Percentiles rank a stretch among this genome's conserved stretches.
Conservation (phyloP, 2,888 invertebrate genomes). For the Maniola hyperantus region DNA sequence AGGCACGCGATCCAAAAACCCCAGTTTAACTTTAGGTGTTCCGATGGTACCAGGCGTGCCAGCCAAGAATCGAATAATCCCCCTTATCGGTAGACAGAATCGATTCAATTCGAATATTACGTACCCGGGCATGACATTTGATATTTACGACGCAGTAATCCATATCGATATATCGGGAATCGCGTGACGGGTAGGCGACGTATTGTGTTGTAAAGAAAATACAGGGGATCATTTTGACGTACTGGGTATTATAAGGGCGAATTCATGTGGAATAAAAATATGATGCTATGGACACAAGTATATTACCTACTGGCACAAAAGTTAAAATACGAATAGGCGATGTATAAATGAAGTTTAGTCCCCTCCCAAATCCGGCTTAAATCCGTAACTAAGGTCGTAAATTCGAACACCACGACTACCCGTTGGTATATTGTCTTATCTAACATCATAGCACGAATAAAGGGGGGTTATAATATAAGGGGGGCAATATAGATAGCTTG, state of each 20-base stretch:
- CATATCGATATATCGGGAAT: slow-evolving; percentile 64
- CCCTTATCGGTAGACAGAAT: slow-evolving; percentile 76
- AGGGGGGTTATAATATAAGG: no score
- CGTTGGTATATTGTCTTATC: no score
- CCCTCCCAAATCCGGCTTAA: no score
- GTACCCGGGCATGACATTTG: slow-evolving; percentile 77
- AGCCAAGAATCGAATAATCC: slow-evolving; percentile 64
- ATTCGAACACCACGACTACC: no score
- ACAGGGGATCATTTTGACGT: slow-evolving; percentile 39
- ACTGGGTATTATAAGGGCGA: slow-evolving; percentile 42
- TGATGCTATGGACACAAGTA: neutral
- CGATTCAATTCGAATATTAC: slow-evolving; percentile 80
- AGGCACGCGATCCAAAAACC: slow-evolving; percentile 71
- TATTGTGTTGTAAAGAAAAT: slow-evolving; percentile 40
- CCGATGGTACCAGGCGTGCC: slow-evolving; percentile 74
- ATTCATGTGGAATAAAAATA: slow-evolving; percentile 8
- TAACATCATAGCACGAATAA: no score
- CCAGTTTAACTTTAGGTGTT: slow-evolving; percentile 64
- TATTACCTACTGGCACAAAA: neutral
- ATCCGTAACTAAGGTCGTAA: no score
- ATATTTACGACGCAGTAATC: slow-evolving; percentile 79
- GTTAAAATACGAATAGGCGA: neutral
- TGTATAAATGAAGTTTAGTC: neutral
- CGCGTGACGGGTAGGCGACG: slow-evolving; percentile 67
- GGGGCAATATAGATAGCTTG: no score